Base-by-base conservation (phyloP, 2,113 vertebrate species). In the Stigmatopora nigra region DNA sequence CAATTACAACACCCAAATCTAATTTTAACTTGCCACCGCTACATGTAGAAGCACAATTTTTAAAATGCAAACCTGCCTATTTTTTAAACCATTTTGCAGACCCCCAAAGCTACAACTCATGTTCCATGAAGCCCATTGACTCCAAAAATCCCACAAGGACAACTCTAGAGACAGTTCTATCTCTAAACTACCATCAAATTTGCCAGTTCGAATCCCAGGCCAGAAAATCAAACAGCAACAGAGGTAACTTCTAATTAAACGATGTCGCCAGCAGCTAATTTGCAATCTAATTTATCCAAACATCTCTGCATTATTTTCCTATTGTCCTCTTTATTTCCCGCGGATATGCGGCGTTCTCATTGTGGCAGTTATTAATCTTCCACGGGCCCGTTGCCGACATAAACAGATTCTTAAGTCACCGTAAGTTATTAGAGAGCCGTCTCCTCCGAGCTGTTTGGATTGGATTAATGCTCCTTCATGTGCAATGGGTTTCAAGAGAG, bases 231-330 rank as follows among this genome's bases (percentile, higher is more conserved):
- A 56, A 22, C 65, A 72, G 69, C 76, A 72, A 83, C 83, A 76
- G 73, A 79, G 81, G 77, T 72, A 79, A 84, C 76, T 65, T 80
- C 59, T 84, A 80, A 86, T 88, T 83, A 83, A 86, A 82, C 76
- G 53, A 78, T 73, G 77, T 65, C 5, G 76, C 81, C 65, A 69
- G 59, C 62, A 67, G 82, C 76, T 78, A 71, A 77, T 78, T 80
- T 81, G 67, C 75, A 63, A 31, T 75, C 84, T 76, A 60, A 85
- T 65, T 80, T 78, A 73, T 83, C 78, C 68, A 52, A 10, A 58
- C 72, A 72, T 67, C 76, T 84, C 68, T 51, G 63, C 70, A 74
- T 56, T 56, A 64, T 65, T 62, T 64, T 63, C 49, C 68, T 68
- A 65, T 71, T 52, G 71, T 74, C 73, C 60, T 65, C 35, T 61